Conservation (phyloP, 2,888 invertebrate genomes). For the Serripes groenlandicus region DNA sequence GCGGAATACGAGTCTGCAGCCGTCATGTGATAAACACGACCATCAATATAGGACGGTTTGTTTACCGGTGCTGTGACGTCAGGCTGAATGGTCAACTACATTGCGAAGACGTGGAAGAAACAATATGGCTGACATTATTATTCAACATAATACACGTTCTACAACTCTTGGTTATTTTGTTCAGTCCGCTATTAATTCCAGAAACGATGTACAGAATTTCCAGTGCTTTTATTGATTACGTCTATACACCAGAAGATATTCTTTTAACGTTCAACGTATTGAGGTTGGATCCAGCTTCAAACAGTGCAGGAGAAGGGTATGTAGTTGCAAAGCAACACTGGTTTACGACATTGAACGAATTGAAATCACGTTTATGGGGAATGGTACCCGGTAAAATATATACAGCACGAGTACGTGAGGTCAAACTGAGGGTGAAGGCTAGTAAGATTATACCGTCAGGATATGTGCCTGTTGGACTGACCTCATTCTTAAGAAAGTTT, state of each 20-base stretch:
- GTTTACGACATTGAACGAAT: conserved; percentile 14
- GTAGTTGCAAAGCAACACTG: conserved; percentile 26
- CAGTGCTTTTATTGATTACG: conserved; percentile 19
- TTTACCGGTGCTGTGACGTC: conserved; percentile 46
- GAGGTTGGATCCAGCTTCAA: not conserved
- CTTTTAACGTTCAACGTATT: conserved; percentile 27
- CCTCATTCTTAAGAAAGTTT: conserved; percentile 41
- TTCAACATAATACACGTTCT: conserved; percentile 32
- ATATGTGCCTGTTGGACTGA: conserved; percentile 38
- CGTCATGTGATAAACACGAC: conserved; percentile 18
- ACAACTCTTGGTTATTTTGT: conserved; percentile 42
- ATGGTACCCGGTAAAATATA: conserved; percentile 21
- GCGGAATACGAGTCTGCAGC: conserved; percentile 39
- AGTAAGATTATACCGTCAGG: conserved; percentile 43
- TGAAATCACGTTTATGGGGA: conserved; percentile 8
- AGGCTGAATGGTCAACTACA: not conserved
- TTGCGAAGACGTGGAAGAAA: conserved; percentile 32
- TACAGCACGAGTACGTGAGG: conserved; percentile 22
- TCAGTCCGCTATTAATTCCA: conserved; percentile 44
- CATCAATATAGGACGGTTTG: not conserved
- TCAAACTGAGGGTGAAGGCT: conserved; percentile 28
- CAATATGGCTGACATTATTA: conserved; percentile 38
- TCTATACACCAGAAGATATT: conserved; percentile 11
- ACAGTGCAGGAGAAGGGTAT: not conserved
- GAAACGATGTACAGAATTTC: conserved; percentile 6